phyloP scores from a whole-genome alignment of 1,140 invertebrate genomes.

The Hormaphis cornu region DNA sequence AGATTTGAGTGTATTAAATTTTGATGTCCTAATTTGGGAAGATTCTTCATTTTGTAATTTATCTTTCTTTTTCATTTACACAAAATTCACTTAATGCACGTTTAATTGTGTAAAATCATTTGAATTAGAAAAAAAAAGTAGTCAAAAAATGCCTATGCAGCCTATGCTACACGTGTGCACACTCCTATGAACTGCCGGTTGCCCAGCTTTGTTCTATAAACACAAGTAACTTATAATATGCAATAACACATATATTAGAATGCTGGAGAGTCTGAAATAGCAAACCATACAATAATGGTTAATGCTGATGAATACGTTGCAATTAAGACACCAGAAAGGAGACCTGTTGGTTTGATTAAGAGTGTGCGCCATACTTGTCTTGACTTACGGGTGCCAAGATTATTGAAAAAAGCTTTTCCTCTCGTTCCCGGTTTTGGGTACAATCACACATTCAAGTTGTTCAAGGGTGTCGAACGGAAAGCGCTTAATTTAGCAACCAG shows the following conservation, averaged over 20 bases:
- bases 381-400: slow-evolving; percentile 55
- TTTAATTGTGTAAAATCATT: no score
- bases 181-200: no score
- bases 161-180: no score
- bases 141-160: no score
- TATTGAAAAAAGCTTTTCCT: slow-evolving; percentile 47
- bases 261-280: background rate
- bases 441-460: slow-evolving; percentile 52
- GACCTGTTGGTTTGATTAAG: slow-evolving; percentile 43
- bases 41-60: no score
- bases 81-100: no score
- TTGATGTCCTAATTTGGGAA: no score
- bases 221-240: no score
- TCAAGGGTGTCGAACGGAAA: background rate
- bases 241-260: background rate
- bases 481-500: slow-evolving; percentile 10
- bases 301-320: slow-evolving; percentile 8
- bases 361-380: slow-evolving; percentile 54
- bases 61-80: no score
- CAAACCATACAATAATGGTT: slow-evolving; percentile 9
- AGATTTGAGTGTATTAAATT: no score
- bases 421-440: slow-evolving; percentile 49
- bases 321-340: background rate
- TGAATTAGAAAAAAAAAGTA: no score
- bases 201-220: no score